Evolutionary conservation across 2,797 vertebrate species (phyloP).

Genomic region (Lophotriccus pileatus): DNA sequence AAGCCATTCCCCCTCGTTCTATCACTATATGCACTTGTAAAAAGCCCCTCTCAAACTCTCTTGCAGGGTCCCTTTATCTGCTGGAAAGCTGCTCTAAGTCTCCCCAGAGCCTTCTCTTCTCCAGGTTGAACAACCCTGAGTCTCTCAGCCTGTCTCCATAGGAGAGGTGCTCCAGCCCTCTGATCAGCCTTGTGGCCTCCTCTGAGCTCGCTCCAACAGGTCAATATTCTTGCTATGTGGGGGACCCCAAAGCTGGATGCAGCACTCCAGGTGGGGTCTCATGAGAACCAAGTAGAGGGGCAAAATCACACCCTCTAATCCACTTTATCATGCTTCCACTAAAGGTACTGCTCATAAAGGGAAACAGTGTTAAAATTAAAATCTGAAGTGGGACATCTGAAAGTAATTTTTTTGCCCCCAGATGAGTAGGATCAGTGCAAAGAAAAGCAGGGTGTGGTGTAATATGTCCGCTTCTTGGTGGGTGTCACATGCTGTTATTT

Average conservation of each 20-base stretch:
- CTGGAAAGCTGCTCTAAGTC: neutral
- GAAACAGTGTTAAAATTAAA: neutral
- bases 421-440: neutral
- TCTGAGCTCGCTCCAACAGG: neutral
- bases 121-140: neutral
- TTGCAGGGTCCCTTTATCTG: neutral
- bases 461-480: neutral
- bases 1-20: neutral
- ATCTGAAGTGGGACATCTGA: neutral
- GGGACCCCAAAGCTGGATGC: neutral
- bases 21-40: neutral
- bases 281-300: accelerated
- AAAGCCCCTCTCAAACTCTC: neutral
- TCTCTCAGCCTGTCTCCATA: neutral
- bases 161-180: neutral
- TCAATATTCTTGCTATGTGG: neutral
- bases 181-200: neutral
- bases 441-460: neutral
- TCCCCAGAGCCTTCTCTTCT: neutral
- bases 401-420: neutral
- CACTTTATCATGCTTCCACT: neutral
- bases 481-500: accelerated
- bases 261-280: neutral
- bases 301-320: neutral
- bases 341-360: neutral